These are phyloP conservation scores for Hoplias malabaricus DNA, from an alignment of 2,113 vertebrate genomes.

Conservation along the genomic window DNA sequence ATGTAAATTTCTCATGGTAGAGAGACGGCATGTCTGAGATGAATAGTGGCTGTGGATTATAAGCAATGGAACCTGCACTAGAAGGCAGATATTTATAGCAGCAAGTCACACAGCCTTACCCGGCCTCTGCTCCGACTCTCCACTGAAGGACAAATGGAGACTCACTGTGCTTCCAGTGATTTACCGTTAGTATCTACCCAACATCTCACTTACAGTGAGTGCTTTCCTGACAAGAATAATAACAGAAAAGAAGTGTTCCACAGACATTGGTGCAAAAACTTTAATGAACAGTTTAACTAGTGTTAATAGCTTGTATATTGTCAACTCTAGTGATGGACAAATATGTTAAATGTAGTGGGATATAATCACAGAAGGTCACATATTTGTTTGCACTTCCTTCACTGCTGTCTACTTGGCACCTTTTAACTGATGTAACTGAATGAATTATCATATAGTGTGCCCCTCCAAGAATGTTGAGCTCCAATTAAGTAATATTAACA, in stretches of 20 bases:
- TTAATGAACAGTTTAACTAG: too few relatives aligned
- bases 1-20: conserved; percentile 30
- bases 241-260: neutral
- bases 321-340: neutral
- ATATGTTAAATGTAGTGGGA: neutral
- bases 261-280: too few relatives aligned
- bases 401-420: too few relatives aligned
- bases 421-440: too few relatives aligned
- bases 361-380: too few relatives aligned
- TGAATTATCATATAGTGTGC: too few relatives aligned
- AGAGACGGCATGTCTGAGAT: conserved; percentile 32
- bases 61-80: conserved; percentile 42
- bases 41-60: conserved; percentile 30
- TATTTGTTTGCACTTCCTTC: too few relatives aligned
- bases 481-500: too few relatives aligned
- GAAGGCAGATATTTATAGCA: conserved; percentile 42
- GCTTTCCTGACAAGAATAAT: neutral
- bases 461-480: too few relatives aligned
- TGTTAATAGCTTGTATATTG: too few relatives aligned
- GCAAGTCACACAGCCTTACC: conserved; percentile 21
- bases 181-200: neutral
- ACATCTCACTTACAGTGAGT: neutral
- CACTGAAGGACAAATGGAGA: conserved; percentile 17
- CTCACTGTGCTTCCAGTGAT: neutral
- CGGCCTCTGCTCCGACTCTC: conserved; percentile 20